These are phyloP conservation scores for Sminthurides aquaticus DNA, from an alignment of 2,888 invertebrate genomes.

Conservation along the genomic window DNA sequence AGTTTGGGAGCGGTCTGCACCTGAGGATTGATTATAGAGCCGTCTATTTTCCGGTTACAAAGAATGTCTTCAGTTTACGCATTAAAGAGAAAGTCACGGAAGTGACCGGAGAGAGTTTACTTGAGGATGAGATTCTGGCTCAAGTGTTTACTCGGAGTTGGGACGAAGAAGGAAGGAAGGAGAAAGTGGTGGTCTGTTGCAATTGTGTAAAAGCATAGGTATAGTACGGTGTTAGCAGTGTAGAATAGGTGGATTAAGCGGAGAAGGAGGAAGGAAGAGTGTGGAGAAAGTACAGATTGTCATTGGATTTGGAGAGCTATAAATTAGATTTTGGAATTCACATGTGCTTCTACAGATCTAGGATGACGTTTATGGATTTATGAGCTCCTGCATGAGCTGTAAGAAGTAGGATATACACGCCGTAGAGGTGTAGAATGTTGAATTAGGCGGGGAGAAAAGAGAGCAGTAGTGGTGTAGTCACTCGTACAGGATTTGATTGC, in stretches of 20 bases:
- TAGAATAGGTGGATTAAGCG: too few relatives aligned
- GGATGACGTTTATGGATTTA: slow-evolving; percentile 3
- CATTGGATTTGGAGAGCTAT: slow-evolving; percentile 2
- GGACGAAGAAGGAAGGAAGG: too few relatives aligned
- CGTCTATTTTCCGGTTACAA: background rate
- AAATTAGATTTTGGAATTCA: background rate
- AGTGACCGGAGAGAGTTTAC: background rate
- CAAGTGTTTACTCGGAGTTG: too few relatives aligned
- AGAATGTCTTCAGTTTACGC: too few relatives aligned
- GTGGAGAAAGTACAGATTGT: background rate
- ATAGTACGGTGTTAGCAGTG: too few relatives aligned
- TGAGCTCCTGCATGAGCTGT: background rate
- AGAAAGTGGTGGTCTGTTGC: too few relatives aligned
- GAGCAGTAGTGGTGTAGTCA: too few relatives aligned
- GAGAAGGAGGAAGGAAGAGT: background rate
- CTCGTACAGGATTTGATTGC: too few relatives aligned
- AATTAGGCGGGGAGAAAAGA: too few relatives aligned
- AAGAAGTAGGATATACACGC: background rate
- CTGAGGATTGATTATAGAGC: background rate
- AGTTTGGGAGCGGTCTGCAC: background rate
- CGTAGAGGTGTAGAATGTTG: too few relatives aligned
- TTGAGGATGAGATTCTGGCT: too few relatives aligned
- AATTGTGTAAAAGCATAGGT: too few relatives aligned
- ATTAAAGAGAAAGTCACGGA: background rate
- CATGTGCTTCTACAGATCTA: background rate